Conservation (phyloP, 2,797 vertebrate species). For the Coregonus sp. region DNA sequence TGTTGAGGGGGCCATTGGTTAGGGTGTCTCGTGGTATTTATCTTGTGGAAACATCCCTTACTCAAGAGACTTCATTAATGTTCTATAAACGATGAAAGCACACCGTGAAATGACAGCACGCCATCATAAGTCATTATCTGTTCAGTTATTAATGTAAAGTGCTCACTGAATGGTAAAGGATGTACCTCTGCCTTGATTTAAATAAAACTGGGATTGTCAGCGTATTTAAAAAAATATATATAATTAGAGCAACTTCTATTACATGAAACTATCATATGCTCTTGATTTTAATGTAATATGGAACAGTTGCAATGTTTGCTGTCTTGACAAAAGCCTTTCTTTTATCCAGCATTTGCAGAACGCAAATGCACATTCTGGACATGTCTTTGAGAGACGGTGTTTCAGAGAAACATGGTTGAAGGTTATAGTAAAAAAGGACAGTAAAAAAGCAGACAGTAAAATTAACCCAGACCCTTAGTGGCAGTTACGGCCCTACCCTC, state of each 20-base stretch:
- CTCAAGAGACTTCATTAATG: not conserved
- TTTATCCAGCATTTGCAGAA: not conserved
- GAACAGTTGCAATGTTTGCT: not conserved
- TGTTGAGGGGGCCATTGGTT: conserved; percentile 31
- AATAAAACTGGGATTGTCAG: conserved; percentile 6
- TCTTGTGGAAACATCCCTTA: not conserved
- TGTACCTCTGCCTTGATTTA: not conserved
- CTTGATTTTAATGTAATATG: not conserved
- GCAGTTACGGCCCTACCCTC: conserved; percentile 22
- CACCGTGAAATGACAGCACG: not conserved
- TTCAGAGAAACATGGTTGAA: not conserved
- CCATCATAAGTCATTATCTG: not conserved
- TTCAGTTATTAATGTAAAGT: conserved; percentile 5
- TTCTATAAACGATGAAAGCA: conserved; percentile 16
- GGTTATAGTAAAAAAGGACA: not conserved
- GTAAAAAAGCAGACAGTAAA: conserved; percentile 11
- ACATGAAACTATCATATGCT: not conserved
- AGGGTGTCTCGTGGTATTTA: conserved; percentile 11
- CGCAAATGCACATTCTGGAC: not conserved
- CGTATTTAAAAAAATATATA: not conserved
- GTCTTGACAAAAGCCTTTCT: not conserved
- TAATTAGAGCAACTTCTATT: not conserved
- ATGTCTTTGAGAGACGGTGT: not conserved
- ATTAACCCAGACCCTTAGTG: conserved; percentile 33
- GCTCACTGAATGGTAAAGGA: not conserved